Percentiles rank a stretch among this genome's conserved stretches.
These are phyloP conservation scores for Aratinga solstitialis DNA, from an alignment of 2,797 vertebrate species.

Conservation along the genomic window DNA sequence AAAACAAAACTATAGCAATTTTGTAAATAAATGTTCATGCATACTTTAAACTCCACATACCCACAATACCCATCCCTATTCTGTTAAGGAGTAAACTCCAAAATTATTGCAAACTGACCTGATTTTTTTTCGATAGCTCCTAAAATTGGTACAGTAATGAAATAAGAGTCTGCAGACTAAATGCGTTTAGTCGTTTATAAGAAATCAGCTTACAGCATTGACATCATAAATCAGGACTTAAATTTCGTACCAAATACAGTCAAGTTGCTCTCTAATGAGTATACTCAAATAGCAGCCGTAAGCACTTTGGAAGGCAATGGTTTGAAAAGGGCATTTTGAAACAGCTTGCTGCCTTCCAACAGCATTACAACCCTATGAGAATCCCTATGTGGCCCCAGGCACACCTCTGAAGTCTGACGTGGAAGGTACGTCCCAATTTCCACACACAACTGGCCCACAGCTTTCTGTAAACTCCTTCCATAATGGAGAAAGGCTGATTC, in stretches of 20 bases:
- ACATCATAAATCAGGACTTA: not conserved
- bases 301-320: not conserved
- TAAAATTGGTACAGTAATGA: not conserved
- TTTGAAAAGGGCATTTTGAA: not conserved
- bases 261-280: not conserved
- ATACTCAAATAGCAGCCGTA: fast-evolving
- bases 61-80: not conserved
- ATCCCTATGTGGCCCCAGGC: fast-evolving
- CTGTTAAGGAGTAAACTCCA: not conserved
- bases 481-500: not conserved
- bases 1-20: not conserved
- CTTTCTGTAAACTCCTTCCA: not conserved
- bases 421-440: not conserved
- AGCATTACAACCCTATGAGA: not conserved
- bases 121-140: not conserved
- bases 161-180: not conserved
- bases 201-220: not conserved
- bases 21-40: not conserved
- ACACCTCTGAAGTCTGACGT: fast-evolving
- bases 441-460: not conserved
- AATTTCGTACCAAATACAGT: not conserved
- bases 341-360: not conserved
- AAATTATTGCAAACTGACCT: not conserved
- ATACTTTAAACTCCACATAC: not conserved
- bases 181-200: not conserved